Base-by-base conservation (phyloP, 2,888 invertebrate genomes). In the Drosophila fulvimacula region DNA sequence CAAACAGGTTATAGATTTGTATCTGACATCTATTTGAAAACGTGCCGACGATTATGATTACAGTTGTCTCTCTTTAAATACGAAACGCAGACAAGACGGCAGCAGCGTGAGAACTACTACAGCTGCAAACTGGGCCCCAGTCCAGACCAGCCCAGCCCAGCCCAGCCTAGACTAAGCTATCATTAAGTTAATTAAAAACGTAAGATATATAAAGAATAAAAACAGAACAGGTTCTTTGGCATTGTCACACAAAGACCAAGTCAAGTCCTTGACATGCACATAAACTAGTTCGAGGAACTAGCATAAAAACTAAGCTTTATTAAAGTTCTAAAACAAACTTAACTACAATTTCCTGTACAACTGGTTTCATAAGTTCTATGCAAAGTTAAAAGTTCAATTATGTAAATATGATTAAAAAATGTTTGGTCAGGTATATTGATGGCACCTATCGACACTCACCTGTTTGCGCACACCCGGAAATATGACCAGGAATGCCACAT, bases 401-500 rank as follows among this genome's bases (percentile, higher is more conserved):
- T 5, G 30, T 10, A 21, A 3, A 44, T 21, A 42, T 44, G 42
- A 2, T 6, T 4, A 7, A 42, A 21, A 41, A 21, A 3, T 17
- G 17, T 17, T 17, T 1, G 11, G 13, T 13, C 11, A 21, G 9
- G 5, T n/a, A 5, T 15, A 21, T 15, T 6, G 6, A 1, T 7
- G 46, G 46, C 21, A 27, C 6, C 11, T 21, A 2, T 3, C 6
- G 13, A 19, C 48, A 69, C 89, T 94, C 92, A 97, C 97, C 96
- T 98, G 97, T 94, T 97, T 98, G 91, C 98, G 94, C 90, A 98
- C 96, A 77, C 99, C 99, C 58, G 99, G 99, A 93, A 99, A 97
- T 91, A 99, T 96, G 91, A 98, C 96, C 90, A 98, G 95, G 93
- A 99, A 99, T 79, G 98, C 98, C 88, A 98, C 94, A 93, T 97